These are phyloP conservation scores for Acridotheres tristis DNA, from an alignment of 2,797 vertebrate genomes.

Conservation along the genomic window DNA sequence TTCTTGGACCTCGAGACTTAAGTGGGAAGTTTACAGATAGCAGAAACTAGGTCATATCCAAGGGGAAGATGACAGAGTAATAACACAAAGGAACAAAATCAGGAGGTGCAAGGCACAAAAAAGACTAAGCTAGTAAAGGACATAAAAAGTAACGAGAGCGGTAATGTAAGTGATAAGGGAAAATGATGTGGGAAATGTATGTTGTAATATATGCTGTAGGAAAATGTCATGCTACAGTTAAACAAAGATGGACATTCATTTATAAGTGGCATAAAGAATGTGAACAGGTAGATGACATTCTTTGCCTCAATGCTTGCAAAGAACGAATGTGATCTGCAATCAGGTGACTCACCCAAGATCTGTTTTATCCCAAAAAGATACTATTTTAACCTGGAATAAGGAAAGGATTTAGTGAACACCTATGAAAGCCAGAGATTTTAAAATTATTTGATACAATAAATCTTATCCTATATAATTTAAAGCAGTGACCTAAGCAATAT, in stretches of 20 bases:
- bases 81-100: background rate
- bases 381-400: background rate
- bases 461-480: background rate
- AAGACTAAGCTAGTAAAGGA: background rate
- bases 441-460: background rate
- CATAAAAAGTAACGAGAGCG: background rate
- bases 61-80: background rate
- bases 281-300: background rate
- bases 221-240: background rate
- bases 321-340: background rate
- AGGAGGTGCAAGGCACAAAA: background rate
- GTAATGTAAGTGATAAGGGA: background rate
- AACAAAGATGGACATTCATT: background rate
- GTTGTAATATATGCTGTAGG: background rate
- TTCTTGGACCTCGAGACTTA: background rate
- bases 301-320: background rate
- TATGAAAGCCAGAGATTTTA: background rate
- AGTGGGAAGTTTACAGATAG: background rate
- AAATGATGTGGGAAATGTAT: background rate
- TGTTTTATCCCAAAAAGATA: background rate
- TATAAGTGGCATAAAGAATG: background rate
- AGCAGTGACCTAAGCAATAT: background rate
- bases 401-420: background rate
- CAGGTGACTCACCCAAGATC: background rate
- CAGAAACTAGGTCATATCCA: background rate